Conservation (phyloP, 35 echinoderm and acorn worm genomes). For the Lytechinus variegatus region DNA sequence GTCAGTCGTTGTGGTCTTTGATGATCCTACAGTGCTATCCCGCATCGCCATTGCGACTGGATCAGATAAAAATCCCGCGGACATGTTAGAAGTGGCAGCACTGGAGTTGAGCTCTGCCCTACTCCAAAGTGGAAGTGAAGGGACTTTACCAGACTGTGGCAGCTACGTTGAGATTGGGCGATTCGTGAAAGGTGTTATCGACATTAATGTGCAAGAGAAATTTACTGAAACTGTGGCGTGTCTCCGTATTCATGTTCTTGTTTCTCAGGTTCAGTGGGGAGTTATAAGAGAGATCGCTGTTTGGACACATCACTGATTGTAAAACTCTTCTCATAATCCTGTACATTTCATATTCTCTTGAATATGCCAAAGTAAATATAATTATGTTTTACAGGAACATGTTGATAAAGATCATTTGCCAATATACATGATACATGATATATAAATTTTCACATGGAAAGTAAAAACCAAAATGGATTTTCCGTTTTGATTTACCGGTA, state of each 20-base stretch:
- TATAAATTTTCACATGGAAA: too few relatives aligned
- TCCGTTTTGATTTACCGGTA: too few relatives aligned
- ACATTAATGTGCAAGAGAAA: constrained; percentile 62
- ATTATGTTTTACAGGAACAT: too few relatives aligned
- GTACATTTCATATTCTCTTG: too few relatives aligned
- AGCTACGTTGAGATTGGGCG: constrained; percentile 68
- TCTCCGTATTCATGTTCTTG: constrained; percentile 62
- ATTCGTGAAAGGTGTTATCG: constrained; percentile 73
- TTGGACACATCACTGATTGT: constrained; percentile 58
- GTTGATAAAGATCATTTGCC: too few relatives aligned
- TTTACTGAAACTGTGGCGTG: constrained; percentile 63
- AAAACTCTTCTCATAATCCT: background rate
- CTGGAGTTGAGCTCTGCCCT: constrained; percentile 65
- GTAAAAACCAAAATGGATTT: too few relatives aligned
- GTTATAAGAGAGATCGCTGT: constrained; percentile 88
- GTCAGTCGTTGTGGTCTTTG: constrained; percentile 73
- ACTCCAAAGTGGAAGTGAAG: background rate
- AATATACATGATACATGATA: too few relatives aligned
- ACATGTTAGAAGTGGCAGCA: constrained; percentile 62
- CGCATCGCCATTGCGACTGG: constrained; percentile 80
- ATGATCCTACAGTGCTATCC: constrained; percentile 57
- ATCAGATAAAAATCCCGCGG: constrained; percentile 70
- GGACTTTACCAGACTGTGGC: constrained; percentile 56
- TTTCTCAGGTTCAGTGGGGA: constrained; percentile 79
- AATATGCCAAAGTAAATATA: too few relatives aligned